Evolutionary conservation across 1,140 invertebrate genomes (phyloP), one percentile per base, ranked within the genome.

Genomic region (Tetranychus urticae): DNA sequence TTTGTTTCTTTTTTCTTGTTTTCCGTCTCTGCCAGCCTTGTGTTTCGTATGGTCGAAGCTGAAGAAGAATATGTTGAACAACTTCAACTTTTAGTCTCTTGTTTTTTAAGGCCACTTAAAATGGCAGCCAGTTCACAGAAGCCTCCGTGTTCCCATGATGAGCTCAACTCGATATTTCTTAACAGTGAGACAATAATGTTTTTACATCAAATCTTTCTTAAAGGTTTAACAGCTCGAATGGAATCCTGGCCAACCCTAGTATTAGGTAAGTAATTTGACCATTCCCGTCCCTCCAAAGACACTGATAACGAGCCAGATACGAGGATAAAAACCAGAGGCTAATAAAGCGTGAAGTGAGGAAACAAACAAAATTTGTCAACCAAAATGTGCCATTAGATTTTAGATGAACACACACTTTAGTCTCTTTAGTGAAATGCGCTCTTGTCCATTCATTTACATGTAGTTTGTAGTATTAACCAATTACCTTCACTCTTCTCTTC

Each of bases 81-180:
- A 72, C 79, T 94, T 75, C 86, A 91, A 70, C 81, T 88, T 50
- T 73, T 93, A 64, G 86, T 93, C 7, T 85, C 85, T n/a, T 89
- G 87, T 71, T 92, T 91, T 71, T 74, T 91, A 34, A 78, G 88
- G 55, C 88, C 89, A 4, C 86, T 92, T 69, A 85, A 88, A 74
- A 94, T 94, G 88, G 77, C 78, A 10, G 86, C 86, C 6, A 87
- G 85, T 67, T 88, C 86, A 2, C 91, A 91, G 72, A 89, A 87
- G 70, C 88, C 89, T 5, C 87, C 88, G 0, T 89, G 88, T 69
- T 83, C 83, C 2, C 89, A 94, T 70, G 89, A 93, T 71, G 89
- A 94, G 69, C 86, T 93, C 58, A 92, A 89, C 72, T 92, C 88
- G 42, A 92, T 93, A 66, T 94, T 92, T 74, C 75, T 94, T 39